These are phyloP conservation scores for Polyergus mexicanus DNA, from an alignment of 1,140 invertebrate species.

Conservation along the genomic window DNA sequence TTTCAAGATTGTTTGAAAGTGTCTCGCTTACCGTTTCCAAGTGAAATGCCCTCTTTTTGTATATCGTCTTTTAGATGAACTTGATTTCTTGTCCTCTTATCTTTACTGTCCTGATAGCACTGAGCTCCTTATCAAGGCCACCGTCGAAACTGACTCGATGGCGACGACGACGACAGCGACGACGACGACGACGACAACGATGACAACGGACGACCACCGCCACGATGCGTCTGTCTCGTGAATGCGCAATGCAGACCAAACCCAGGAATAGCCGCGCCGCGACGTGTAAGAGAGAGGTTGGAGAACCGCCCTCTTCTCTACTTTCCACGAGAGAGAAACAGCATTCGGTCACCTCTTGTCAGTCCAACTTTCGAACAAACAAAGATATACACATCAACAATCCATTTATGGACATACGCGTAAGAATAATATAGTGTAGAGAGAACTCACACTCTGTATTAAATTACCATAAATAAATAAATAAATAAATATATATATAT, in stretches of 20 bases:
- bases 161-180: neutral
- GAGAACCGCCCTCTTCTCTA: conserved; percentile 78
- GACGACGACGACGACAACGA: neutral
- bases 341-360: no score
- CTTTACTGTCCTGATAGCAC: neutral
- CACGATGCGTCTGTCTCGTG: conserved; percentile 80
- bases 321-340: no score
- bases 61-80: neutral
- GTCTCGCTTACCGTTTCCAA: conserved; percentile 23
- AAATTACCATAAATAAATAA: no score
- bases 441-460: no score
- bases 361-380: no score
- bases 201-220: conserved; percentile 64
- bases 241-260: conserved; percentile 84
- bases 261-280: conserved; percentile 70
- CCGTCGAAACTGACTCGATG: conserved; percentile 46
- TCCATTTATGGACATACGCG: no score
- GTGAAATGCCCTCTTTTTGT: neutral
- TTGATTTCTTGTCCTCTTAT: neutral
- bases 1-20: neutral
- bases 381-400: no score
- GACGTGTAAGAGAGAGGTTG: conserved; percentile 70
- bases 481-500: no score
- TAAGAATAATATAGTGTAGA: no score
- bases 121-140: conserved; percentile 33